Base-by-base conservation (phyloP, 2,113 vertebrate genomes). In the Burhinus oedicnemus region DNA sequence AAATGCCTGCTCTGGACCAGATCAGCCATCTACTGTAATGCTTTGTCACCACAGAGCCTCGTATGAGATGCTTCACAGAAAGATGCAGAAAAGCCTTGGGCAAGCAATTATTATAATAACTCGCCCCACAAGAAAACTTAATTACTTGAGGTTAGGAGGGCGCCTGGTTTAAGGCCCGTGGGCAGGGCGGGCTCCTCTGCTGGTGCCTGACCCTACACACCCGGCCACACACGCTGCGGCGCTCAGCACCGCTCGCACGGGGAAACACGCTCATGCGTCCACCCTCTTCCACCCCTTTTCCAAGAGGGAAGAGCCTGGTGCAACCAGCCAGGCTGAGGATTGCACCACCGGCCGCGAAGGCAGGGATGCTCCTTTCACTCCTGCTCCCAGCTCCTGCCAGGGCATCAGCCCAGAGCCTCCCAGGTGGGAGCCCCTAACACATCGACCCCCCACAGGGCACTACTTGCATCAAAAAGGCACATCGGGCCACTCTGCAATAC, bases 211-310 rank as follows among this genome's bases (percentile, higher is more conserved):
- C 87, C 89, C 77, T 5, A 13, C 70, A 42, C 69, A 78, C 52
- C 32, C 3, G 0, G 87, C 64, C 91, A 82, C 87, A 91, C 77
- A 86, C 1, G 2, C 29, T 0, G 61, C 6, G 1, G 49, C 2
- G 1, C 79, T 71, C 16, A 0, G 83, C 69, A 32, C 83, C 0
- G 0, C 83, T 76, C 7, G 0, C 17, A 7, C 0, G 0, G 34
- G 62, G 36, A 44, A 82, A 75, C 49, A 5, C 1, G 0, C 47
- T 16, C 38, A 1, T 0, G 0, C 7, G 11, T 8, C 45, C 61
- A 71, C 16, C 40, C 4, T 13, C 49, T 65, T 34, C 55, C 71
- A 45, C 3, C 22, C 12, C 58, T 51, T 20, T 20, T 13, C 61
- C 1, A 0, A 68, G 23, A 21, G n/a, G 58, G 15, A 77, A 78